These are phyloP conservation scores for Criorhina ranunculi DNA, from an alignment of 2,888 invertebrate species.

Conservation along the genomic window DNA sequence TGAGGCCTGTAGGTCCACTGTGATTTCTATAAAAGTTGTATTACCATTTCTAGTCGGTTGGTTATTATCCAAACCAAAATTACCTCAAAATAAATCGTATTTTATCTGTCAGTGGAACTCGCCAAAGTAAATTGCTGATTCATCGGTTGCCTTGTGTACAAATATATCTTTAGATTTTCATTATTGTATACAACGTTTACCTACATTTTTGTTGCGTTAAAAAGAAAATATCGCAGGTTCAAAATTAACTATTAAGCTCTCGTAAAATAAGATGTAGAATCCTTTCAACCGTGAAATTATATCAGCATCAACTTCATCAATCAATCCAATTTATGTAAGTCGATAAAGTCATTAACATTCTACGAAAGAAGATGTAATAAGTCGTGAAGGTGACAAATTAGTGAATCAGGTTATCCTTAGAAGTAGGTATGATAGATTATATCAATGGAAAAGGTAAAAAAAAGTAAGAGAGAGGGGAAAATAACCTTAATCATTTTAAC, in stretches of 20 bases:
- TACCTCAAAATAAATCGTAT: too few species aligned
- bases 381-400: conserved; percentile 4
- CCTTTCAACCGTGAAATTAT: not conserved
- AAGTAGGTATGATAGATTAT: not conserved
- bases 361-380: not conserved
- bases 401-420: not conserved
- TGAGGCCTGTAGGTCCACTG: too few species aligned
- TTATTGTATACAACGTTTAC: too few species aligned
- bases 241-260: not conserved
- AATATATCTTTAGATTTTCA: too few species aligned
- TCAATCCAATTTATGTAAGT: not conserved
- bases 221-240: not conserved
- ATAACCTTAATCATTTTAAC: too few species aligned
- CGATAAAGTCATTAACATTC: conserved; percentile 4
- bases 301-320: conserved; percentile 14
- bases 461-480: not conserved
- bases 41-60: too few species aligned
- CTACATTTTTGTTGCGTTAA: too few species aligned
- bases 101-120: too few species aligned
- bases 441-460: not conserved
- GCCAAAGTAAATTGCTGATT: too few species aligned
- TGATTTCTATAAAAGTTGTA: too few species aligned
- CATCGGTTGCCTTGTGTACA: too few species aligned
- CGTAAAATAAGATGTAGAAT: not conserved
- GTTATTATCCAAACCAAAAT: too few species aligned